These are phyloP conservation scores for Mohoua ochrocephala DNA, from an alignment of 2,113 vertebrate species.

Conservation along the genomic window DNA sequence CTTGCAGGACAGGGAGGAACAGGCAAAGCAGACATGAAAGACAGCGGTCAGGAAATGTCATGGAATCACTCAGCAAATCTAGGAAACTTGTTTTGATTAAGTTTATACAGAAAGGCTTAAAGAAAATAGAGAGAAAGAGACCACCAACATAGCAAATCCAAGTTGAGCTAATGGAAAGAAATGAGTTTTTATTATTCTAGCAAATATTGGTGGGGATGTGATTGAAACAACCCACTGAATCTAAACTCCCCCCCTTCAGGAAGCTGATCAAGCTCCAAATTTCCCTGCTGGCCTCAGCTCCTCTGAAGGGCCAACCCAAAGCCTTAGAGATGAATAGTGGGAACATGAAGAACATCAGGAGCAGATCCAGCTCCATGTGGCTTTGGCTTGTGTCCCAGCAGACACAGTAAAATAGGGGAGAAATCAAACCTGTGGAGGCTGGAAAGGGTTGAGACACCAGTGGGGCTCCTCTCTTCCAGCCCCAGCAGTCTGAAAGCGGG, in stretches of 20 bases:
- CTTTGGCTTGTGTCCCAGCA: slow-evolving; percentile 37
- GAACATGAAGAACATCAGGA: slow-evolving; percentile 21
- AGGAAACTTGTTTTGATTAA: not conserved
- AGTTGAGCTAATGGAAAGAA: not conserved
- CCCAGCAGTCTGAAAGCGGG: not conserved
- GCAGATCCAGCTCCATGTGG: slow-evolving; percentile 36
- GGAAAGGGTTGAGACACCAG: slow-evolving; percentile 14
- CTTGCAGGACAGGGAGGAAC: not conserved
- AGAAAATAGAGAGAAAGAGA: not conserved
- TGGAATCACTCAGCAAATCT: not conserved
- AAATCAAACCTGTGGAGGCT: slow-evolving; percentile 30
- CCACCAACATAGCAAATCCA: slow-evolving; percentile 37
- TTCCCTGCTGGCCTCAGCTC: slow-evolving; percentile 22
- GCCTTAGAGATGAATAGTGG: slow-evolving; percentile 9
- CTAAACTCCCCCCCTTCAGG: not conserved
- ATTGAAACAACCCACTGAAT: slow-evolving; percentile 1
- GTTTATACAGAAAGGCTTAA: not conserved
- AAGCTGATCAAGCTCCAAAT: slow-evolving; percentile 39
- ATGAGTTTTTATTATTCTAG: slow-evolving; percentile 31
- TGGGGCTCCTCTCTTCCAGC: not conserved
- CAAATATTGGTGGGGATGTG: not conserved
- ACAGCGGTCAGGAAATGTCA: not conserved
- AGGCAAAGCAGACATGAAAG: not conserved
- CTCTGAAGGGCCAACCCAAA: slow-evolving; percentile 24
- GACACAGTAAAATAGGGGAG: not conserved